Conservation (phyloP, 1,140 invertebrate species). For the Neelides sp. region DNA sequence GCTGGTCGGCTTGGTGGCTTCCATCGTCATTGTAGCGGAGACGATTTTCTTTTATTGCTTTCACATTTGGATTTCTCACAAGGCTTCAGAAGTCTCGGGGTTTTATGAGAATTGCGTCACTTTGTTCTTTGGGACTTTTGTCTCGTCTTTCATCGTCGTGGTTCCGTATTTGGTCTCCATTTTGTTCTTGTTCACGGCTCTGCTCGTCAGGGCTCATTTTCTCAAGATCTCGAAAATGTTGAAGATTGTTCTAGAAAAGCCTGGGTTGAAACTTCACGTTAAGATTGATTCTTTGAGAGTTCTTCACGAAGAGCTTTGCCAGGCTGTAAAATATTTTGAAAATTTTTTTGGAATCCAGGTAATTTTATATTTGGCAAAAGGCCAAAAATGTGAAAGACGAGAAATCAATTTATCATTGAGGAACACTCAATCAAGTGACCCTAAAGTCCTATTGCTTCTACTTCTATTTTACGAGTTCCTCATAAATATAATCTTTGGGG, state of each 20-base stretch:
- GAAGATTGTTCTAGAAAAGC: slow-evolving; percentile 11
- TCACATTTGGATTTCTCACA: slow-evolving; percentile 1
- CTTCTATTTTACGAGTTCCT: too few species aligned
- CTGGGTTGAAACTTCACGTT: slow-evolving; percentile 4
- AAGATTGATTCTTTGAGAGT: slow-evolving; percentile 23
- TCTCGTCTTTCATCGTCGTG: slow-evolving; percentile 12
- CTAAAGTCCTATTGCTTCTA: too few species aligned
- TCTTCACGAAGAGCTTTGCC: slow-evolving; percentile 25
- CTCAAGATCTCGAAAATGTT: slow-evolving; percentile 25
- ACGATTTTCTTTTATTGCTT: slow-evolving; percentile 9
- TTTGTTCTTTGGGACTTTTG: slow-evolving; percentile 6
- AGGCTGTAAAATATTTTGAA: slow-evolving; percentile 20
- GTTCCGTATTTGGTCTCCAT: slow-evolving; percentile 19
- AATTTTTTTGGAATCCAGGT: slow-evolving; percentile 26
- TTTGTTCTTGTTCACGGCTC: slow-evolving; percentile 21
- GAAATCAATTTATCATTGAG: too few species aligned
- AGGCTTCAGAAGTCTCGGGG: slow-evolving; percentile 2
- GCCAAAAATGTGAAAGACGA: too few species aligned
- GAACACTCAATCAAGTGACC: too few species aligned
- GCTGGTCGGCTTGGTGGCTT: slow-evolving; percentile 13
- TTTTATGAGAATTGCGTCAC: slow-evolving; percentile 7
- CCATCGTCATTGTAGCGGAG: slow-evolving; percentile 5
- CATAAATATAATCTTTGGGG: background rate
- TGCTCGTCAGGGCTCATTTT: slow-evolving; percentile 24
- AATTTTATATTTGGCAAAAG: background rate